Evolutionary conservation across 2,888 invertebrate species (phyloP).

Genomic region (Dicranocentrus wangi): DNA sequence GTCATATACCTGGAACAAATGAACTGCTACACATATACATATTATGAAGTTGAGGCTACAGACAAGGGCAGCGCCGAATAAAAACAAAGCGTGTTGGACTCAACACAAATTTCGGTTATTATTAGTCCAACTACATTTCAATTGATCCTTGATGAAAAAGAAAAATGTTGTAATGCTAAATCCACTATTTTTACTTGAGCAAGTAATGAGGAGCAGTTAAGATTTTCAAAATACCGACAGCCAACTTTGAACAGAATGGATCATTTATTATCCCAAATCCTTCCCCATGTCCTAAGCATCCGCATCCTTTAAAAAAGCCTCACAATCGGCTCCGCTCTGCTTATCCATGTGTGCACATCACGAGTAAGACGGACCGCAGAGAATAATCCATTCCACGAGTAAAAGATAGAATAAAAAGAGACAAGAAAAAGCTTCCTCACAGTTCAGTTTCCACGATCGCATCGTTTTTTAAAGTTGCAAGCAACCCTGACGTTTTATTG

Average conservation of each 20-base stretch:
- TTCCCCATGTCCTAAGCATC: too few species aligned
- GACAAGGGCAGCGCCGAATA: too few species aligned
- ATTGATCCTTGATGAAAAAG: neutral
- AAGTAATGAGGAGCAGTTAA: conserved; percentile 11
- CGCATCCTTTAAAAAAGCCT: too few species aligned
- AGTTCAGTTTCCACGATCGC: conserved; percentile 13
- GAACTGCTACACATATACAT: too few species aligned
- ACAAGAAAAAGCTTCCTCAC: conserved; percentile 25
- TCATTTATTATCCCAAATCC: conserved; percentile 13
- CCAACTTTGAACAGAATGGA: neutral
- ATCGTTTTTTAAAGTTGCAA: conserved; percentile 23
- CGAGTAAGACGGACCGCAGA: neutral
- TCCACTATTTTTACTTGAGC: neutral
- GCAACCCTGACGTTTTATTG: conserved; percentile 57
- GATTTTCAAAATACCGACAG: conserved; percentile 9
- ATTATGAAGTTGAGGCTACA: too few species aligned
- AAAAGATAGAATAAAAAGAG: neutral
- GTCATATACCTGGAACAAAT: too few species aligned
- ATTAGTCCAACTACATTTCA: neutral
- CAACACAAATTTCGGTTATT: too few species aligned
- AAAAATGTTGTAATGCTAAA: neutral
- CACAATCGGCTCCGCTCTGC: too few species aligned
- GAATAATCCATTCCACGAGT: conserved; percentile 10
- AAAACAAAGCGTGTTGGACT: too few species aligned
- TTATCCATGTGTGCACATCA: conserved; percentile 3